These are phyloP conservation scores for Drosophila pruinosa DNA, from an alignment of 1,140 invertebrate genomes.

Conservation along the genomic window DNA sequence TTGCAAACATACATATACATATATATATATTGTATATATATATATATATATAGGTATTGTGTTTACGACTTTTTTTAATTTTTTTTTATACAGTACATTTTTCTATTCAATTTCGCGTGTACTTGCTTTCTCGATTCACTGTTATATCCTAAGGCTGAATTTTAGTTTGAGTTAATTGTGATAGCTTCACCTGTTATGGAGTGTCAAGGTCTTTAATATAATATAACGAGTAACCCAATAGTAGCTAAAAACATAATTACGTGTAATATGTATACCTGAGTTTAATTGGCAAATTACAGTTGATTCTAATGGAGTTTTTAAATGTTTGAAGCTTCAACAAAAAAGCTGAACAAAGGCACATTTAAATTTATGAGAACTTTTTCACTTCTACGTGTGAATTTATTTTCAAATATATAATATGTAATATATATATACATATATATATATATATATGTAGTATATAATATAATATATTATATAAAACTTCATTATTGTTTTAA, in stretches of 20 bases:
- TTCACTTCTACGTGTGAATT: not conserved
- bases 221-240: not conserved
- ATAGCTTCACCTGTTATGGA: not conserved
- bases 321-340: not conserved
- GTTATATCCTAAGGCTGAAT: conserved; percentile 3
- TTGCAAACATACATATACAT: not conserved
- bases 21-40: too few relatives aligned
- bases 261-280: not conserved
- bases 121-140: conserved; percentile 6
- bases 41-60: not conserved
- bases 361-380: not conserved
- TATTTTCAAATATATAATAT: not conserved
- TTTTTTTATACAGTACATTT: not conserved
- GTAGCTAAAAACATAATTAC: conserved; percentile 16
- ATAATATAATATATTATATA: too few relatives aligned
- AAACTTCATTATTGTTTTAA: too few relatives aligned
- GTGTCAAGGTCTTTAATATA: conserved; percentile 24
- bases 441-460: not conserved
- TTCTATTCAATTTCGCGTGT: conserved; percentile 2
- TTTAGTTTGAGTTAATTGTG: not conserved
- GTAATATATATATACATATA: not conserved
- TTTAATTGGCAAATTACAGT: conserved; percentile 5
- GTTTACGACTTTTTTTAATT: conserved; percentile 3
- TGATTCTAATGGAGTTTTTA: not conserved
- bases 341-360: not conserved